phyloP scores from a whole-genome alignment of 1,140 invertebrate genomes.

The Eueides isabella region DNA sequence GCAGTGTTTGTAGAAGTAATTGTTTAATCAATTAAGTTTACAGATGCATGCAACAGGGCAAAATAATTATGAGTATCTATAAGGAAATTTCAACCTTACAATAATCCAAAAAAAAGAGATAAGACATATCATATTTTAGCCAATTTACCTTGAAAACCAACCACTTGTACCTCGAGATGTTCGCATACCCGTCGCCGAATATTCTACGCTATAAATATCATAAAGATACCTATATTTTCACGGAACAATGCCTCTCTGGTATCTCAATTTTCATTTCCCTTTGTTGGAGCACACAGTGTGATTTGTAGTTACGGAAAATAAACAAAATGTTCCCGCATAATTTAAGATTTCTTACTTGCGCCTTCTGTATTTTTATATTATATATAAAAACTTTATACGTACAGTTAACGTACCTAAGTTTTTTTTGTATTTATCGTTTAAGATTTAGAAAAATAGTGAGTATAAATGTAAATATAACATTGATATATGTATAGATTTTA shows the following conservation, averaged over 20 bases:
- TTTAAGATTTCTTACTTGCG: not conserved
- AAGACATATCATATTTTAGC: constrained; percentile 1
- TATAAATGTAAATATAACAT: no score
- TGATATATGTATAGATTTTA: no score
- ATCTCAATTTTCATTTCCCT: constrained; percentile 79
- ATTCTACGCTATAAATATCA: constrained; percentile 71
- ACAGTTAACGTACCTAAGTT: not conserved
- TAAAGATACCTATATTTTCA: constrained; percentile 74
- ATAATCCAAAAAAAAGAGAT: not conserved
- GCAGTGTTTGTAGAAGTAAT: not conserved
- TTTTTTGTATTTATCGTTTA: not conserved
- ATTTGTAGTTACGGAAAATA: constrained; percentile 77
- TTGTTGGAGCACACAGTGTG: constrained; percentile 71
- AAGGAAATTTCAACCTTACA: not conserved
- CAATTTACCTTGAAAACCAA: constrained; percentile 2
- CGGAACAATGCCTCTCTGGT: constrained; percentile 72
- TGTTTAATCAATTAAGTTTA: no score
- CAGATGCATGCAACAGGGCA: no score
- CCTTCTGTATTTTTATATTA: not conserved
- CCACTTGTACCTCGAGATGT: constrained; percentile 6
- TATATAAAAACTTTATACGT: not conserved
- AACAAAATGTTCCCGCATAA: constrained; percentile 62
- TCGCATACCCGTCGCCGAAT: constrained; percentile 48
- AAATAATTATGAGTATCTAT: no score
- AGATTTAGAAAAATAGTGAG: no score